These are phyloP conservation scores for Eulithis prunata DNA, from an alignment of 2,888 invertebrate species.

Conservation along the genomic window DNA sequence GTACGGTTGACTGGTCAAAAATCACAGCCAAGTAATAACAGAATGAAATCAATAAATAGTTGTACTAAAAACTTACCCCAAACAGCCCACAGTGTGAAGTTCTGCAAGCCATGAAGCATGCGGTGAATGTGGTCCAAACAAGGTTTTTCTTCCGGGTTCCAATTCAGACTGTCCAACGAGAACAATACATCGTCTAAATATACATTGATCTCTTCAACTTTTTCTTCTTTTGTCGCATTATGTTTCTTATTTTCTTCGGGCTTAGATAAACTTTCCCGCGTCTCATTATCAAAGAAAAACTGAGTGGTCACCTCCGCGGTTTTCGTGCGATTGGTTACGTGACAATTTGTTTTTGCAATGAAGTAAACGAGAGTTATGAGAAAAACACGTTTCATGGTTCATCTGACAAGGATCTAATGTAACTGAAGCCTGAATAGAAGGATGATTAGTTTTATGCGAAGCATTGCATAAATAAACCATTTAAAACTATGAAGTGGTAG, in stretches of 20 bases:
- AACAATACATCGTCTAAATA: constrained; percentile 75
- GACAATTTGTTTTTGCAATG: constrained; percentile 40
- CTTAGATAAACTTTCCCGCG: constrained; percentile 35
- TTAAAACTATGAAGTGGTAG: not conserved
- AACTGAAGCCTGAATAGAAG: constrained; percentile 52
- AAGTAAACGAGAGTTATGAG: constrained; percentile 31
- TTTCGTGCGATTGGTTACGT: constrained; percentile 47
- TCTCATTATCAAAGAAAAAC: constrained; percentile 34
- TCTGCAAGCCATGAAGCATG: constrained; percentile 71
- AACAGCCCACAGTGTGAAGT: constrained; percentile 83
- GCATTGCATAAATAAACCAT: constrained; percentile 9
- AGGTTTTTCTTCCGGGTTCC: constrained; percentile 64
- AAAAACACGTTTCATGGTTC: constrained; percentile 52
- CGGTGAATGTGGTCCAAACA: constrained; percentile 66
- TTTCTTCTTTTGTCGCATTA: constrained; percentile 42
- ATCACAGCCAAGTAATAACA: too few species aligned
- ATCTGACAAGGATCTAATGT: constrained; percentile 28
- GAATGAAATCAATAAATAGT: too few species aligned
- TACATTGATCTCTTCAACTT: constrained; percentile 50
- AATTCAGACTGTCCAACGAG: constrained; percentile 65
- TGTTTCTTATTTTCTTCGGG: constrained; percentile 39
- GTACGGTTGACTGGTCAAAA: too few species aligned
- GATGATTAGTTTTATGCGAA: constrained; percentile 54
- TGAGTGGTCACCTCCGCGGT: constrained; percentile 31
- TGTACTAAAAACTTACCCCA: constrained; percentile 73